phyloP scores from a whole-genome alignment of 2,888 invertebrate species.

The Cerastoderma edule region DNA sequence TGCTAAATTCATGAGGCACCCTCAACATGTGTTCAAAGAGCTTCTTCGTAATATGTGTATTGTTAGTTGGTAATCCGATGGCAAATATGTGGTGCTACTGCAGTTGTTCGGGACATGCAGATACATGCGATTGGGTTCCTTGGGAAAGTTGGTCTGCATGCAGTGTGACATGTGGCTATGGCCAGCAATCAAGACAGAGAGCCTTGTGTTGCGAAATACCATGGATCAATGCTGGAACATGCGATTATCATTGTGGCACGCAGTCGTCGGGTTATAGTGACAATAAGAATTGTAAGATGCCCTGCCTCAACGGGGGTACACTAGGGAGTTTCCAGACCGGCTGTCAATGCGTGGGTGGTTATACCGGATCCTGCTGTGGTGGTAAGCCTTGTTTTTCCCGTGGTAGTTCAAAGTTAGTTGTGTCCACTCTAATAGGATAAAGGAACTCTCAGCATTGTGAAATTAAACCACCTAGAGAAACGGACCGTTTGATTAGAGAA shows the following conservation, averaged over 20 bases:
- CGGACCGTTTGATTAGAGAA: too few species aligned
- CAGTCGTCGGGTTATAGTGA: background rate
- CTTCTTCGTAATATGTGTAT: too few species aligned
- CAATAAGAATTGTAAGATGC: background rate
- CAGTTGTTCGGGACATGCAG: too few species aligned
- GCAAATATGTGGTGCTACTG: too few species aligned
- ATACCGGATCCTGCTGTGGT: background rate
- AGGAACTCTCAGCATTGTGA: background rate
- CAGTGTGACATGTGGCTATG: background rate
- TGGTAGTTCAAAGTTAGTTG: background rate
- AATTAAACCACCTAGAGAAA: too few species aligned
- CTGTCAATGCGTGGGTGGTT: background rate
- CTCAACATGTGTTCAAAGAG: too few species aligned
- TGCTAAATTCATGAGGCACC: too few species aligned
- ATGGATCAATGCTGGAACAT: background rate
- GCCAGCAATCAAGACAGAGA: background rate
- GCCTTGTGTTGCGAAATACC: background rate
- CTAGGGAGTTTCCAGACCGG: background rate
- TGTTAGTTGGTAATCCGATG: too few species aligned
- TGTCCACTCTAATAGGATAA: background rate
- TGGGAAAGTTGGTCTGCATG: background rate
- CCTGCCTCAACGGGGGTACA: background rate
- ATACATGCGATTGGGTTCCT: background rate
- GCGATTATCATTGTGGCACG: background rate
- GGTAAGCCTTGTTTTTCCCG: background rate